phyloP scores from a whole-genome alignment of 2,888 invertebrate genomes.

The Leuctra nigra region DNA sequence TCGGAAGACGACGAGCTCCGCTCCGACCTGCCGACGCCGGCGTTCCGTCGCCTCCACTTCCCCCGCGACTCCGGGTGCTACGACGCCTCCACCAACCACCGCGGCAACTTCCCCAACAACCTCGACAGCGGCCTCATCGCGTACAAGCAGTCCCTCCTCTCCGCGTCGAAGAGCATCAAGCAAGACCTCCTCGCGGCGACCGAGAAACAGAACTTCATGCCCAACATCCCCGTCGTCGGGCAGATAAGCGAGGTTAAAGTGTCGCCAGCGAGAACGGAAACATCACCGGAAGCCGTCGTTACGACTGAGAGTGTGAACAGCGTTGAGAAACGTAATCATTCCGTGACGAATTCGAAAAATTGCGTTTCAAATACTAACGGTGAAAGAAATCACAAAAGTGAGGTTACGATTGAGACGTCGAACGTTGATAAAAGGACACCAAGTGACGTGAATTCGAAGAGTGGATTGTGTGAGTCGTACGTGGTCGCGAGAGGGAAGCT shows the following conservation, averaged over 20 bases:
- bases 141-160: neutral
- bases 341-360: no score
- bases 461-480: constrained; percentile 45
- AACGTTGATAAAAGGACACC: no score
- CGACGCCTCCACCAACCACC: constrained; percentile 43
- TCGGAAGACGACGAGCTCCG: constrained; percentile 46
- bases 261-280: neutral
- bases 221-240: constrained; percentile 41
- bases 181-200: constrained; percentile 38
- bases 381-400: no score
- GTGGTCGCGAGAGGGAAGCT: constrained; percentile 51
- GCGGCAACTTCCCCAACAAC: constrained; percentile 11
- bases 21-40: constrained; percentile 33
- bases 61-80: constrained; percentile 80
- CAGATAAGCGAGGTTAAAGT: no score
- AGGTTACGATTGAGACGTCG: no score
- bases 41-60: constrained; percentile 72
- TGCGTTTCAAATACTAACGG: no score
- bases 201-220: constrained; percentile 41
- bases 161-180: neutral
- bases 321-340: no score
- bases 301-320: no score
- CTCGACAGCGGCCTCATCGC: constrained; percentile 1
- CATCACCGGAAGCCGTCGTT: neutral
- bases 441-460: neutral